phyloP scores from a whole-genome alignment of 23 tunicate genomes.

The Oikopleura vanhoeffeni region DNA sequence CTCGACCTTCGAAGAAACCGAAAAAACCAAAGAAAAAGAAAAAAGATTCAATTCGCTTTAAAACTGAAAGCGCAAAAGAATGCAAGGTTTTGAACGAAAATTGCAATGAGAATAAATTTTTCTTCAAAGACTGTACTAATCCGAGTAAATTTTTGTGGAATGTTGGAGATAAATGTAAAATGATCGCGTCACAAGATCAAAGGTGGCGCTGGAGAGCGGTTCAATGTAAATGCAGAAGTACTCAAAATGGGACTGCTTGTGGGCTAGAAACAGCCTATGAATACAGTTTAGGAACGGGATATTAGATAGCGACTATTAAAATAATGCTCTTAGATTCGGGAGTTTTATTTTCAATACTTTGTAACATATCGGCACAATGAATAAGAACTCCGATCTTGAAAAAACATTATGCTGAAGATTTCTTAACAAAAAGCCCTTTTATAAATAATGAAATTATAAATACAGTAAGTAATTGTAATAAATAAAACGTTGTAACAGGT shows the following conservation, averaged over 20 bases:
- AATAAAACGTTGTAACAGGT: no score
- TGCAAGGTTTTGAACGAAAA: not conserved
- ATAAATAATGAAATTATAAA: no score
- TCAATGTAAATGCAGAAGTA: not conserved
- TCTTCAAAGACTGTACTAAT: not conserved
- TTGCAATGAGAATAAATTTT: not conserved
- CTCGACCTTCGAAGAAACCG: not conserved
- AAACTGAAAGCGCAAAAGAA: not conserved
- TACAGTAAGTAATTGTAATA: no score
- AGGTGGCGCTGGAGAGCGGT: conserved; percentile 5
- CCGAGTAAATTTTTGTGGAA: not conserved
- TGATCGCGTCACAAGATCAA: not conserved
- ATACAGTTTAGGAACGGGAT: no score
- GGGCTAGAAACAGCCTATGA: conserved; percentile 6
- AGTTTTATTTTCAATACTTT: no score
- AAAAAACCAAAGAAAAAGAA: not conserved
- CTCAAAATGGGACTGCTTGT: not conserved
- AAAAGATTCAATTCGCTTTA: no score
- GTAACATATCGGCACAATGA: no score
- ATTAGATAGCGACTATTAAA: no score
- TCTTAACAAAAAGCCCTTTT: no score
- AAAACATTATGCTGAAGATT: no score
- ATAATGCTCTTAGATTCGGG: no score
- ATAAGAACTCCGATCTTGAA: no score
- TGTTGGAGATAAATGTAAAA: not conserved